These are phyloP conservation scores for Ophonus ardosiacus DNA, from an alignment of 2,888 invertebrate genomes.

Conservation along the genomic window DNA sequence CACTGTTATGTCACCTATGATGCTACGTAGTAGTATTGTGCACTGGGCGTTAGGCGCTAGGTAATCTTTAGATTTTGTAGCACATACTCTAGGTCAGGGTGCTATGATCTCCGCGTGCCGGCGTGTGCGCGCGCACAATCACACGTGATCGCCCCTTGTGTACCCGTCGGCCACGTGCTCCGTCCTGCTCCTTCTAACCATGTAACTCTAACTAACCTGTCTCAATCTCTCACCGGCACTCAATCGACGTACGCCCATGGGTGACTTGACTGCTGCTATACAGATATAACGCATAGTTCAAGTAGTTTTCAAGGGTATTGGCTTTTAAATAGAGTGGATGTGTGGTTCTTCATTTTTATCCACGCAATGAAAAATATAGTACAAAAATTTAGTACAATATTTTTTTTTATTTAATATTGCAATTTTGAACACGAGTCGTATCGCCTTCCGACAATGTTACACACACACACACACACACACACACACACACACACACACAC, in stretches of 20 bases:
- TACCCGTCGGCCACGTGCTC: slow-evolving; percentile 12
- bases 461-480: too few relatives aligned
- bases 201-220: not conserved
- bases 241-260: slow-evolving; percentile 7
- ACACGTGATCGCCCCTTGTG: slow-evolving; percentile 22
- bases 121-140: slow-evolving; percentile 12
- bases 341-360: too few relatives aligned
- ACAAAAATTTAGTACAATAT: too few relatives aligned
- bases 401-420: too few relatives aligned
- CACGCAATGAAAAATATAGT: too few relatives aligned
- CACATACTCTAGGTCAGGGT: slow-evolving; percentile 31
- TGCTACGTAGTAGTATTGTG: too few relatives aligned
- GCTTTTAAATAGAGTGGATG: too few relatives aligned
- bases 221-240: not conserved
- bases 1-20: not conserved
- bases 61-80: not conserved
- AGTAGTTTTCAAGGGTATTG: not conserved
- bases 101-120: not conserved
- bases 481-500: too few relatives aligned
- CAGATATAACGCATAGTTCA: not conserved
- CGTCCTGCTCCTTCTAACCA: slow-evolving; percentile 16
- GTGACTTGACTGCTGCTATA: not conserved
- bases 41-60: not conserved
- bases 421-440: too few relatives aligned
- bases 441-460: too few relatives aligned